phyloP scores from a whole-genome alignment of 2,888 invertebrate species.

The Trissoscelio sp. region DNA sequence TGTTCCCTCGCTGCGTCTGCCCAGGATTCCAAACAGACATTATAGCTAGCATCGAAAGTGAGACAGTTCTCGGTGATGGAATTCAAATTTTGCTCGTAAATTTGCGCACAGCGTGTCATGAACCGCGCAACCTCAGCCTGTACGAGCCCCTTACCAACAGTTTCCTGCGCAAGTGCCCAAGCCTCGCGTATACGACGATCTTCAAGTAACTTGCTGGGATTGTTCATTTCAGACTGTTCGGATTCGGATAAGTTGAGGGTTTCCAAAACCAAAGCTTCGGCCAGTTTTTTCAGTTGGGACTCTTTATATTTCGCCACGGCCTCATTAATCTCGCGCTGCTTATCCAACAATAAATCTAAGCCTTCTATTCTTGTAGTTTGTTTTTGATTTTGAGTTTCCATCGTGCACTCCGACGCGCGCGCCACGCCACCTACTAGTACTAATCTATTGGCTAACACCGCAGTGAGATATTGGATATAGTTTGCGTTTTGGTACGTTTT shows the following conservation, averaged over 20 bases:
- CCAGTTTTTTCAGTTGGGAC: constrained; percentile 88
- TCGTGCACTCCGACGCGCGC: constrained; percentile 75
- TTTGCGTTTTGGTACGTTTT: constrained; percentile 82
- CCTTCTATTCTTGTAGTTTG: constrained; percentile 73
- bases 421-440: constrained; percentile 77
- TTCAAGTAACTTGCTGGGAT: constrained; percentile 84
- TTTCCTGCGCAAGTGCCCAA: constrained; percentile 90
- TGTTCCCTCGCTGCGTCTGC: constrained; percentile 89
- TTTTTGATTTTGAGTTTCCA: constrained; percentile 65
- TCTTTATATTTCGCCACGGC: constrained; percentile 88
- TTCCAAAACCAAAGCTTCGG: constrained; percentile 88
- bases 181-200: constrained; percentile 90
- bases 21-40: constrained; percentile 89
- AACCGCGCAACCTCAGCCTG: constrained; percentile 91
- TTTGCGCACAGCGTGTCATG: constrained; percentile 88
- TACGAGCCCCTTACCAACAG: constrained; percentile 89
- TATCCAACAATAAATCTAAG: constrained; percentile 83
- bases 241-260: constrained; percentile 85
- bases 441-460: constrained; percentile 90
- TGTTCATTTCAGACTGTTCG: constrained; percentile 82
- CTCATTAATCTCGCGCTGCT: constrained; percentile 87
- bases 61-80: constrained; percentile 83
- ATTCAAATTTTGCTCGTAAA: constrained; percentile 85
- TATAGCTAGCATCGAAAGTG: constrained; percentile 86
- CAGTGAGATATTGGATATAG: constrained; percentile 89